phyloP scores from a whole-genome alignment of 2,113 vertebrate genomes.

The Burhinus oedicnemus region DNA sequence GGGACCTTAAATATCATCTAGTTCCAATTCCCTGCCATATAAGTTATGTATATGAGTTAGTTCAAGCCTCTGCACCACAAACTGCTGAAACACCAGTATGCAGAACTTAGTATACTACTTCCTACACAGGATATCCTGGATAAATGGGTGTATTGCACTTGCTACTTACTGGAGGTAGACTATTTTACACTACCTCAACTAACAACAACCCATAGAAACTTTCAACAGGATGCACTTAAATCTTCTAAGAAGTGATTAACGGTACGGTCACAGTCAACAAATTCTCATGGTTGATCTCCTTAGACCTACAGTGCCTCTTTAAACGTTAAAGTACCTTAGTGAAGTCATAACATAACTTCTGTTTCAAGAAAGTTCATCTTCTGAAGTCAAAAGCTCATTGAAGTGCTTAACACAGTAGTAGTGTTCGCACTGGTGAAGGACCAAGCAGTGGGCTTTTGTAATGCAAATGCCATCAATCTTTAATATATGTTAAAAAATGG shows the following conservation, averaged over 20 bases:
- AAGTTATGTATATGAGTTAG: background rate
- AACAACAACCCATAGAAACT: background rate
- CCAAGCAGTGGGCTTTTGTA: background rate
- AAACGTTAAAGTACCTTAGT: background rate
- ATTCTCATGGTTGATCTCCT: background rate
- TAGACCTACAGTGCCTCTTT: background rate
- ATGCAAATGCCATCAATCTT: background rate
- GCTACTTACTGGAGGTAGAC: background rate
- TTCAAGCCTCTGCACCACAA: background rate
- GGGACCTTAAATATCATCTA: background rate
- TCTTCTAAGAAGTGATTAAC: background rate
- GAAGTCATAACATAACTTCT: background rate
- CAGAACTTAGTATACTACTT: background rate
- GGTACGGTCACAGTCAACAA: background rate
- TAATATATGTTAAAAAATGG: background rate
- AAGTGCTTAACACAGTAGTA: background rate
- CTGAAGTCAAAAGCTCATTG: background rate
- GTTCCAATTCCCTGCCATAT: background rate
- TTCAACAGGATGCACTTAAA: background rate
- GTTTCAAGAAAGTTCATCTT: background rate
- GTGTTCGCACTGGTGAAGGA: background rate
- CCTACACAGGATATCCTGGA: background rate
- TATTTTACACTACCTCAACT: background rate
- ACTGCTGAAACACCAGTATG: background rate
- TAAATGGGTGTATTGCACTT: background rate